Percentiles rank a stretch among this genome's conserved stretches.
These are phyloP conservation scores for Lepisosteus oculatus DNA, from an alignment of 2,113 vertebrate genomes.

Conservation along the genomic window DNA sequence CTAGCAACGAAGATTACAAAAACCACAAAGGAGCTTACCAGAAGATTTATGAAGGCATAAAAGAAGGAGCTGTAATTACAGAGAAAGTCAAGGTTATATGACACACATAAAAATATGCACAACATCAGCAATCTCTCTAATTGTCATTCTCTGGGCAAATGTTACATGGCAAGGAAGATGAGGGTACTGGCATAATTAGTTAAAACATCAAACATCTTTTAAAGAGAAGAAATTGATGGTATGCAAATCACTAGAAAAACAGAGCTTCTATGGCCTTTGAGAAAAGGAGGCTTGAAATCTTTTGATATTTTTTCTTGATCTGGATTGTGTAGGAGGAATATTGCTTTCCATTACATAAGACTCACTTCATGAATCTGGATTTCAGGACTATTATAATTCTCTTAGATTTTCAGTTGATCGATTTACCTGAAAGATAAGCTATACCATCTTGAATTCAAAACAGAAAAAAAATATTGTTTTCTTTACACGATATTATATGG, in stretches of 20 bases:
- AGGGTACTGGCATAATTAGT: background rate
- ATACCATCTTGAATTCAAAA: no score
- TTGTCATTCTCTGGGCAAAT: slow-evolving; percentile 21
- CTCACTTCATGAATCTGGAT: no score
- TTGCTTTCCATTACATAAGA: no score
- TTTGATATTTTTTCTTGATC: no score
- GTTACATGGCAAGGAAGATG: background rate
- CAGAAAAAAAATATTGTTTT: no score
- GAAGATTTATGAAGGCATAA: slow-evolving; percentile 85
- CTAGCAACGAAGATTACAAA: slow-evolving; percentile 87
- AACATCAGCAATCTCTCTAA: slow-evolving; percentile 42
- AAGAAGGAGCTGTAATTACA: slow-evolving; percentile 79
- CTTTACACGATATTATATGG: no score
- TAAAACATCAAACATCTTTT: background rate
- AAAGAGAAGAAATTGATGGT: background rate
- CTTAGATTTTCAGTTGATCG: background rate
- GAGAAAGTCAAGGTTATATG: slow-evolving; percentile 33
- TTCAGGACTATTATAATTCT: no score
- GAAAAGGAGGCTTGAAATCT: no score
- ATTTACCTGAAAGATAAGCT: background rate
- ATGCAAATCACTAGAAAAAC: no score
- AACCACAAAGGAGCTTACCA: slow-evolving; percentile 82
- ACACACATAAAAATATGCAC: slow-evolving; percentile 37
- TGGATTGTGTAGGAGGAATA: no score
- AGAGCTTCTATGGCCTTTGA: no score